Base-by-base conservation (phyloP, 2,888 invertebrate species). In the Camponotus fellah region DNA sequence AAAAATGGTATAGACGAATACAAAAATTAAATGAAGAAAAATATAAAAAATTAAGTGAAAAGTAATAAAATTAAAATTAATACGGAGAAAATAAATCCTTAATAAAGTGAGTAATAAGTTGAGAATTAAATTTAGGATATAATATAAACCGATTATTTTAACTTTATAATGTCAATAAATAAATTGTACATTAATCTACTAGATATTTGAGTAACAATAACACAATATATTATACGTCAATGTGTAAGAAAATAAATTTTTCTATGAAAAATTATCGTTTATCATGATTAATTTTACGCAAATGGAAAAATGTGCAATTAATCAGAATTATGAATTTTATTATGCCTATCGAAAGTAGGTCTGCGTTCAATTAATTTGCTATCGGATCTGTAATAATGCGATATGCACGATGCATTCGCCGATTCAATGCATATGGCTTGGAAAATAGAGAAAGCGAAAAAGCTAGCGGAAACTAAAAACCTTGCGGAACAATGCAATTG, bases 401-500 rank as follows among this genome's bases (percentile, higher is more conserved):
- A 40, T 10, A 49, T 17, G 21, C 56, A 60, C 6, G 26, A 17
- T 9, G 5, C 26, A 26, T 14, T 62, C 43, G 14, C 26, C 8
- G 12, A n/a, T 43, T 32, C 32, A 14, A 12, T 21, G 26, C 32
- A 14, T 26, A 4, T 17, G 32, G 14, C 5, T 4, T 5, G 9
- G 26, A 75, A 75, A 37, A 66, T 37, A 5, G 34, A 46, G 49
- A 21, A 40, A 75, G 17, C 17, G 17, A 4, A 66, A 49, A 66
- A 5, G 6, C 43, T 43, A 12, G n/a, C n/a, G n/a, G n/a, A n/a
- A n/a, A n/a, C n/a, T n/a, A n/a, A n/a, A n/a, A n/a, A n/a, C n/a
- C n/a, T 14, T 43, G n/a, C n/a, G 21, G 37, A 40, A 40, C 37
- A 64, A 64, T 2, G 9, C 10, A 43, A 43, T 43, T 34, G 32